These are phyloP conservation scores for Drosophila ustulata DNA, from an alignment of 2,888 invertebrate species.

Conservation along the genomic window DNA sequence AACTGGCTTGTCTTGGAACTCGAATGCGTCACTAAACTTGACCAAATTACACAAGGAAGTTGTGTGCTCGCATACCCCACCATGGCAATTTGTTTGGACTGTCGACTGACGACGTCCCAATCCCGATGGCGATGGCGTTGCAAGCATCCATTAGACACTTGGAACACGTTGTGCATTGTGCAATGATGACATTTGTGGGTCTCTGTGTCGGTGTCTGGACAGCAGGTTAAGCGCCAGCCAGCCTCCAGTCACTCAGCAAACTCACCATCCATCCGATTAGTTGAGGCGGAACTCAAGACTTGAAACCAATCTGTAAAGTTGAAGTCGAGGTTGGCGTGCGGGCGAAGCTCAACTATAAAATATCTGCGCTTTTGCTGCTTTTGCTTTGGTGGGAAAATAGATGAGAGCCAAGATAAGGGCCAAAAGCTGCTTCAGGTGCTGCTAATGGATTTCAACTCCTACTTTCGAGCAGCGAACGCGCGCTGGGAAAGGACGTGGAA, in stretches of 20 bases:
- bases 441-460: slow-evolving; percentile 32
- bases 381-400: slow-evolving; percentile 31
- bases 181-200: slow-evolving; percentile 65
- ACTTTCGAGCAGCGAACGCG: slow-evolving; percentile 1
- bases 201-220: slow-evolving; percentile 53
- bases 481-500: slow-evolving; percentile 21
- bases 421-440: slow-evolving; percentile 6
- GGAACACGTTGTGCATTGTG: slow-evolving; percentile 55
- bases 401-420: slow-evolving; percentile 23
- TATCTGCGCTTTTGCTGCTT: neutral
- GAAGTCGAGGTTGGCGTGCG: slow-evolving; percentile 26
- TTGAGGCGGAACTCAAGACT: slow-evolving; percentile 32
- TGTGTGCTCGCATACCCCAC: slow-evolving; percentile 3
- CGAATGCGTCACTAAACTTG: slow-evolving; percentile 80
- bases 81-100: slow-evolving; percentile 56
- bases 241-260: slow-evolving; percentile 29
- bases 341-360: slow-evolving; percentile 18
- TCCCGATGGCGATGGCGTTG: slow-evolving; percentile 1
- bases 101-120: slow-evolving; percentile 33
- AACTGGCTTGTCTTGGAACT: slow-evolving; percentile 34
- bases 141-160: slow-evolving; percentile 56
- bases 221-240: slow-evolving; percentile 52
- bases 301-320: neutral
- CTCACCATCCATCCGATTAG: slow-evolving; percentile 10
- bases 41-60: slow-evolving; percentile 80